Evolutionary conservation across 1,140 invertebrate species (phyloP), one percentile per base, ranked within the genome.

Genomic region (Aporrectodea caliginosa): DNA sequence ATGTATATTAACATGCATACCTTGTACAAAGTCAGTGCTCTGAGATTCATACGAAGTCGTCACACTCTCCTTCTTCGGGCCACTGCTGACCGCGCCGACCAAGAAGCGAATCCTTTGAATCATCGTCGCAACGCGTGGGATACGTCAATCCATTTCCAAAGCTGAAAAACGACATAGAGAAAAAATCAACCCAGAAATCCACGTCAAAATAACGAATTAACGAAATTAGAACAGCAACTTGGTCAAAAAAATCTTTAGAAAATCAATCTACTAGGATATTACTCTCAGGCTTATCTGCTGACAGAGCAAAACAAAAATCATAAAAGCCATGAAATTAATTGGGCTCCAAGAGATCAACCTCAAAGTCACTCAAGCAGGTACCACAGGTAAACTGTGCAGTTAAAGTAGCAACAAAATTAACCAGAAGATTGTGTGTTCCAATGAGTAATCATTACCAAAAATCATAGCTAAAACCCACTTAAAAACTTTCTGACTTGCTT

Each of bases 121-220:
- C 43, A 58, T 58, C 43, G 22, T 58, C 43, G 75, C 27, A 29
- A 2, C 92, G 91, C 86, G 93, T 92, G 22, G 94, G 94, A 88
- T 93, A 96, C 84, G 92, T 92, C 83, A 94, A 91, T 81, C 94
- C 94, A 89, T 95, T 94, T 83, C 94, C 94, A 87, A 94, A 91
- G 90, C 94, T 90, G 82, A 75, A 84, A 83, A n/a, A n/a, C n/a
- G n/a, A n/a, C n/a, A n/a, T n/a, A n/a, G n/a, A n/a, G n/a, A n/a
- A n/a, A n/a, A n/a, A n/a, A n/a, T n/a, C n/a, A n/a, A n/a, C n/a
- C n/a, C n/a, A n/a, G n/a, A n/a, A n/a, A n/a, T n/a, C n/a, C n/a
- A 58, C 43, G 43, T 12, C 22, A 12, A 58, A 58, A 58, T 12
- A 58, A 6, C 6, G 22, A 58, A 58, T 58, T 22, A 58, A 58